Base-by-base conservation (phyloP, 2,113 vertebrate species). In the Neofelis nebulosa region DNA sequence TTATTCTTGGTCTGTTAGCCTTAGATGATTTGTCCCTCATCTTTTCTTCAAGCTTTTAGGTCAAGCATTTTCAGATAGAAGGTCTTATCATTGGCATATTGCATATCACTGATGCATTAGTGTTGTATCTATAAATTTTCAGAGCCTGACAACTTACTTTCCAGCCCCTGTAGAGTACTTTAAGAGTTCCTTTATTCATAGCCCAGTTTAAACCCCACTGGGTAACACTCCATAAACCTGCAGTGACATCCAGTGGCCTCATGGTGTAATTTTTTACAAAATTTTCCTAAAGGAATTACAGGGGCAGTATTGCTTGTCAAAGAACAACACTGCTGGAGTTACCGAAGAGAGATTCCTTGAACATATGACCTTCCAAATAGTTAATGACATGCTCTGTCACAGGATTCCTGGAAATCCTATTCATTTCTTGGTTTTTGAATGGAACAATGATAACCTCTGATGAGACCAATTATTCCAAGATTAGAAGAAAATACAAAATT, bases 221-320 rank as follows among this genome's bases (percentile, higher is more conserved):
- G 36, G 88, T 81, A 89, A 61, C 29, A 91, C 65, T 93, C 45
- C n/a, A 61, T 91, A 98, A 97, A 91, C 69, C 88, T 97, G 81
- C 81, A 97, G 91, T 97, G 95, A 96, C 95, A 98, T 96, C 97
- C 96, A 95, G 89, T 97, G 95, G 95, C 66, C 74, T 96, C 25
- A 18, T 89, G 57, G 73, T 96, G 57, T 91, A 96, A 97, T 89
- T 83, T 93, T 96, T 95, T 33, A 63, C n/a, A 89, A 89, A 91
- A 65, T 57, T 87, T 91, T 96, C 82, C 50, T 52, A 87, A 91
- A 94, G 21, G 57, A 87, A 89, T 96, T 91, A 63, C 19, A 86
- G 16, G 13, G 25, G 16, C 21, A 66, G 7, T 79, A 79, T 95
- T 81, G 21, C 52, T 69, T 86, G 1, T 89, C 66, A 93, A 93